These are phyloP conservation scores for Gandaritis pyraliata DNA, from an alignment of 2,888 invertebrate species.

Conservation along the genomic window DNA sequence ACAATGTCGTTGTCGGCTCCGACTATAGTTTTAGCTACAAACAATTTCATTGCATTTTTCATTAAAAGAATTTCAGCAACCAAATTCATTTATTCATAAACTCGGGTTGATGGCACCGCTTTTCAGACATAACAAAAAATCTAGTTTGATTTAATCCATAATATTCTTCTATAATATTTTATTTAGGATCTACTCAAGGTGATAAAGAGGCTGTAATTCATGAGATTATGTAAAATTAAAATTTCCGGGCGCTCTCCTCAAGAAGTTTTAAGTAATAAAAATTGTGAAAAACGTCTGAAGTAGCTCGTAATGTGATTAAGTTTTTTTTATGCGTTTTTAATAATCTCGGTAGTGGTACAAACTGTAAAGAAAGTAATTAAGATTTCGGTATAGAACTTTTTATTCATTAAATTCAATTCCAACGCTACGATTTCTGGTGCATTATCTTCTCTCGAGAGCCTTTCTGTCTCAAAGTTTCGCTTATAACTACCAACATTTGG, in stretches of 20 bases:
- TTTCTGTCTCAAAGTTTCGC: too few species aligned
- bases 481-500: too few species aligned
- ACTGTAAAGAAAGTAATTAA: background rate
- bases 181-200: slow-evolving; percentile 35
- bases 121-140: background rate
- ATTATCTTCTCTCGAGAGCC: too few species aligned
- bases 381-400: background rate
- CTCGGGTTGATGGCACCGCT: too few species aligned
- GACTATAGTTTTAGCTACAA: too few species aligned
- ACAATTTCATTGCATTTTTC: too few species aligned
- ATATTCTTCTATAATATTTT: slow-evolving; percentile 24
- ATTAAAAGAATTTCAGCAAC: too few species aligned
- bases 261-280: slow-evolving; percentile 40
- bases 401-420: too few species aligned
- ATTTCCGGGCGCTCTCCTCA: slow-evolving; percentile 41
- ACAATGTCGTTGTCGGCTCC: too few species aligned
- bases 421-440: too few species aligned
- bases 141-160: slow-evolving; percentile 17
- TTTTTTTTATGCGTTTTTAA: slow-evolving; percentile 21
- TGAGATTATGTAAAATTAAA: slow-evolving; percentile 50
- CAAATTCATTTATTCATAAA: too few species aligned
- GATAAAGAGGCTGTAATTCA: slow-evolving; percentile 49
- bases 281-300: slow-evolving; percentile 39
- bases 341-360: background rate
- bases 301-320: slow-evolving; percentile 33